Conservation (phyloP, 2,113 vertebrate genomes). For the Promerops cafer region DNA sequence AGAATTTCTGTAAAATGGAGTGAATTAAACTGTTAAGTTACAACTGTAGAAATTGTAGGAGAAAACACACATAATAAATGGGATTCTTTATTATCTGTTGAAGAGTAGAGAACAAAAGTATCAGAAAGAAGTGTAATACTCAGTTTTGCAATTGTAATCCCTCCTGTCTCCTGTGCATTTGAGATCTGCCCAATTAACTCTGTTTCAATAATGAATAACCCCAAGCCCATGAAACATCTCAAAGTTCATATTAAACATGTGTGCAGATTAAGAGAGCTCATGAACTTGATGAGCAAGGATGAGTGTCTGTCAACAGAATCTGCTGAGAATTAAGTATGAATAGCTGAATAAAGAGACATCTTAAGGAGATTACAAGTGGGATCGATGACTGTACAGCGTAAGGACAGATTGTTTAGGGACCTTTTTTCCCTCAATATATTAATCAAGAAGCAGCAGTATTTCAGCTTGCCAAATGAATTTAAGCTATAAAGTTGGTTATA, state of each 20-base stretch:
- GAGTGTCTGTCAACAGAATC: neutral
- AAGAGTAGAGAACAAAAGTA: neutral
- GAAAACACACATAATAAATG: neutral
- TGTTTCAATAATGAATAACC: neutral
- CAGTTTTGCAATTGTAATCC: neutral
- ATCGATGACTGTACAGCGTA: neutral
- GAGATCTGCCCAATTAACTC: neutral
- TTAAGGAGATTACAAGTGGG: neutral
- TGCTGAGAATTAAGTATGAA: neutral
- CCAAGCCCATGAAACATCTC: neutral
- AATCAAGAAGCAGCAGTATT: neutral
- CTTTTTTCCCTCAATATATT: neutral
- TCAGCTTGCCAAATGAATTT: neutral
- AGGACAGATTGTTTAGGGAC: neutral
- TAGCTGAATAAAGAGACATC: neutral
- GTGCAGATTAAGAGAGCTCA: neutral
- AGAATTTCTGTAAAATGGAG: neutral
- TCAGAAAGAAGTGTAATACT: neutral
- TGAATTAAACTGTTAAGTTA: neutral
- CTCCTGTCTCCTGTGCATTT: neutral
- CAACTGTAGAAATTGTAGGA: neutral
- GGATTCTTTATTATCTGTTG: neutral
- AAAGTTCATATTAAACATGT: neutral
- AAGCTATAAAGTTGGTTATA: neutral
- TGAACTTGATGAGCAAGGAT: neutral